Conservation (phyloP, 2,113 vertebrate species). For the Aptenodytes patagonicus region DNA sequence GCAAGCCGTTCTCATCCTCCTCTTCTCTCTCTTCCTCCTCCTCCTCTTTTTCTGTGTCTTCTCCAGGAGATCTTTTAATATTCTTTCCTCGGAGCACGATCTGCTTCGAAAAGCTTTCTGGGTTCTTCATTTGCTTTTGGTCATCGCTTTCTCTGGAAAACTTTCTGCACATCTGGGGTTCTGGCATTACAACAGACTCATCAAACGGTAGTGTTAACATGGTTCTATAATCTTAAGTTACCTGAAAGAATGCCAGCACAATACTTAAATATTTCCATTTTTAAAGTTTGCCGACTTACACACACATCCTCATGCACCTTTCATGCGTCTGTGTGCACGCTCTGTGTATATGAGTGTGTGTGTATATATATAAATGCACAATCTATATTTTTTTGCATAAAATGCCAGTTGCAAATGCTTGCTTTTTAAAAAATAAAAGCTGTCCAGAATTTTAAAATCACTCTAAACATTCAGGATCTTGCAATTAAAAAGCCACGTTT, state of each 20-base stretch:
- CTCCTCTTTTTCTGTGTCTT: slow-evolving; percentile 88
- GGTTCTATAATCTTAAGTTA: slow-evolving; percentile 81
- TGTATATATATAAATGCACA: not conserved
- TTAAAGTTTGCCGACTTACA: slow-evolving; percentile 57
- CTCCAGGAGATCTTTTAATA: slow-evolving; percentile 83
- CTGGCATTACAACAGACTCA: slow-evolving; percentile 91
- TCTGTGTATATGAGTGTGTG: not conserved
- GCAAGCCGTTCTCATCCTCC: slow-evolving; percentile 85
- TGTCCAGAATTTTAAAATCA: slow-evolving; percentile 31
- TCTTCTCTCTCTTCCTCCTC: slow-evolving; percentile 87
- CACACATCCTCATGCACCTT: slow-evolving; percentile 41
- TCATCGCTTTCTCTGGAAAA: slow-evolving; percentile 87
- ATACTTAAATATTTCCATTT: slow-evolving; percentile 71
- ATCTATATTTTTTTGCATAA: not conserved
- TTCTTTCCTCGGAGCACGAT: slow-evolving; percentile 78
- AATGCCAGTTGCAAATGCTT: not conserved
- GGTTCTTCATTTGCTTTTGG: slow-evolving; percentile 84
- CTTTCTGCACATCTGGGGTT: slow-evolving; percentile 91
- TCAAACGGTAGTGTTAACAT: slow-evolving; percentile 99
- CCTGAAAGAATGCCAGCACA: slow-evolving; percentile 81
- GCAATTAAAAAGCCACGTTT: slow-evolving; percentile 10
- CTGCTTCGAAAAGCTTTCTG: slow-evolving; percentile 80
- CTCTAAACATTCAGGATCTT: not conserved
- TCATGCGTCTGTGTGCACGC: not conserved
- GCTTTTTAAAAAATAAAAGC: not conserved